Evolutionary conservation across 2,797 vertebrate genomes (phyloP).

Genomic region (Hyperoplus immaculatus): DNA sequence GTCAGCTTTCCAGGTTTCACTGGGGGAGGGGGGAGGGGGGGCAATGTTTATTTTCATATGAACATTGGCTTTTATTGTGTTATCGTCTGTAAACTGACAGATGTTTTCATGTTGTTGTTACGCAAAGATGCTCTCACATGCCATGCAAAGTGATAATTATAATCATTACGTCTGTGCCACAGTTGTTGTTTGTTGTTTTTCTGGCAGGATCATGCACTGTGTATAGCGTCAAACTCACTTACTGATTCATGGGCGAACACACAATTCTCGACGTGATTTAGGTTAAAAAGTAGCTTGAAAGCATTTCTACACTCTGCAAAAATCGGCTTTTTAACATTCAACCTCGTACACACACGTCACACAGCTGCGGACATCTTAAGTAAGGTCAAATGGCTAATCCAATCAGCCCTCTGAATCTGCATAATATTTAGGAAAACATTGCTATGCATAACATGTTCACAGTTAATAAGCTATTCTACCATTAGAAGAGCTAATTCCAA

Average conservation of each 20-base stretch:
- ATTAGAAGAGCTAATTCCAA: slow-evolving; percentile 21
- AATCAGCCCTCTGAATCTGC: slow-evolving; percentile 29
- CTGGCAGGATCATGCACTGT: slow-evolving; percentile 1
- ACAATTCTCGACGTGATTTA: neutral
- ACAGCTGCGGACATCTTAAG: slow-evolving; percentile 31
- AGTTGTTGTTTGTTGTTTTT: slow-evolving; percentile 7
- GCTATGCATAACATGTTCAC: slow-evolving; percentile 36
- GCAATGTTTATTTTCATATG: slow-evolving; percentile 9
- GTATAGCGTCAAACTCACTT: slow-evolving; percentile 20
- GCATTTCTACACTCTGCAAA: slow-evolving; percentile 18
- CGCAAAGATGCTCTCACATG: slow-evolving; percentile 39
- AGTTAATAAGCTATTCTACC: slow-evolving; percentile 42
- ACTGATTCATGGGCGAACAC: slow-evolving; percentile 6
- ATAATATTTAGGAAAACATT: slow-evolving; percentile 40
- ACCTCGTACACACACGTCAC: slow-evolving; percentile 8
- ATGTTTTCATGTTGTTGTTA: slow-evolving; percentile 31
- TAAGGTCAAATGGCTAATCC: slow-evolving; percentile 48
- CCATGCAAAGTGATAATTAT: slow-evolving; percentile 37
- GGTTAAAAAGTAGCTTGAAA: neutral
- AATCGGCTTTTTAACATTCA: slow-evolving; percentile 38
- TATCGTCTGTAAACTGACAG: slow-evolving; percentile 18
- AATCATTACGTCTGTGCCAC: slow-evolving; percentile 31
- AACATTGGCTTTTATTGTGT: slow-evolving; percentile 8
- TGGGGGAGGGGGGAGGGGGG: neutral
- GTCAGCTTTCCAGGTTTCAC: slow-evolving; percentile 3